Percentiles rank a stretch among this genome's conserved stretches.
Conservation (phyloP, 2,888 invertebrate genomes). For the Drosophila austrosaltans region DNA sequence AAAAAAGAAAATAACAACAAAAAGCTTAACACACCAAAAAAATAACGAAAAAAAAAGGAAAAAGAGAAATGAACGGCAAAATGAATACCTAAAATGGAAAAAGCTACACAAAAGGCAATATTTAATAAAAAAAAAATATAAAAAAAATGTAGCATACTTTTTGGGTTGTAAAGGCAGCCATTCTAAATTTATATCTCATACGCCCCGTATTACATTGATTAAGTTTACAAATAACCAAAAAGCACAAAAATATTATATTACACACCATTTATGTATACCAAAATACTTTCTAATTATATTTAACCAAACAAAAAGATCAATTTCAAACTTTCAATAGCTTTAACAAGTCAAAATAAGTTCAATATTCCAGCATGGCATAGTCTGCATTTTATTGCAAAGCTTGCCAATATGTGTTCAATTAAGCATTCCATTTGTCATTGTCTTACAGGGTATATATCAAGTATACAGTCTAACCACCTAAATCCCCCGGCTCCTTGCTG, state of each 20-base stretch:
- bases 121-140: neutral
- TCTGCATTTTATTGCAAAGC: neutral
- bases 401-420: neutral
- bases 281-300: too few relatives aligned
- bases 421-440: slow-evolving; percentile 3
- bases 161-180: neutral
- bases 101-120: neutral
- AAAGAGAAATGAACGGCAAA: slow-evolving; percentile 1
- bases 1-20: slow-evolving; percentile 21
- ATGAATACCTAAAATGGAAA: neutral
- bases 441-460: slow-evolving; percentile 8
- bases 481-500: too few relatives aligned
- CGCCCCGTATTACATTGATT: too few relatives aligned
- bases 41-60: neutral
- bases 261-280: too few relatives aligned
- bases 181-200: too few relatives aligned
- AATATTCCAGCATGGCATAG: neutral
- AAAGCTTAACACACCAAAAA: neutral
- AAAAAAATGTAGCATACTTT: neutral
- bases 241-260: too few relatives aligned
- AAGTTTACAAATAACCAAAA: too few relatives aligned
- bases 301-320: too few relatives aligned
- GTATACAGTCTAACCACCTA: neutral
- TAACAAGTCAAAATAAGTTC: too few relatives aligned
- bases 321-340: too few relatives aligned